Percentiles rank a stretch among this genome's conserved stretches.
Evolutionary conservation across 2,797 vertebrate species (phyloP).

Genomic region (Eremophila alpestris): DNA sequence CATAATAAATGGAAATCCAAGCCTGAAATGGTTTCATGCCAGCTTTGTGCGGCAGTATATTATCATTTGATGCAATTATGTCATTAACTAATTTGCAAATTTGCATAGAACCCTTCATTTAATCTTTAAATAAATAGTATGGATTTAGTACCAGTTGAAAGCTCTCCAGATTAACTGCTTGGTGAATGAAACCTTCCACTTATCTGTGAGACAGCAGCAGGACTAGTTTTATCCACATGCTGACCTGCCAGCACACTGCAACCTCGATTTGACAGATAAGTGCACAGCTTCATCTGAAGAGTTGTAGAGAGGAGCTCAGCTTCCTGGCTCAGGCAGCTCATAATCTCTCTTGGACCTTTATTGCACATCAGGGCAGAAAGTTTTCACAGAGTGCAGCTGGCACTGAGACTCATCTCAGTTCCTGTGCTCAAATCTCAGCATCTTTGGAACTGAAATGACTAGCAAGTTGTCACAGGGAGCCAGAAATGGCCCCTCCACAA

Average conservation of each 20-base stretch:
- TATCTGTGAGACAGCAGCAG: constrained; percentile 36
- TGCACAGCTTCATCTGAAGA: neutral
- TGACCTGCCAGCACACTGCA: neutral
- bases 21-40: neutral
- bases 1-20: neutral
- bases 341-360: neutral
- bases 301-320: neutral
- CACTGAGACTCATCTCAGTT: neutral
- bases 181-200: neutral
- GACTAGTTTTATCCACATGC: neutral
- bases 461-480: neutral
- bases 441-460: neutral
- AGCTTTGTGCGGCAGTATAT: constrained; percentile 9
- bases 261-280: neutral
- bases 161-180: constrained; percentile 20
- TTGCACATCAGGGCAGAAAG: neutral
- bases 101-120: constrained; percentile 47
- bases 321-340: neutral
- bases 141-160: constrained; percentile 3
- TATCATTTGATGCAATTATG: constrained; percentile 51
- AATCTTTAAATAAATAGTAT: constrained; percentile 51
- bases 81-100: constrained; percentile 51
- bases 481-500: neutral
- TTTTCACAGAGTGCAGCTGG: neutral
- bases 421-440: neutral